Base-by-base conservation (phyloP, 2,888 invertebrate species). In the Tetramorium bicarinatum region DNA sequence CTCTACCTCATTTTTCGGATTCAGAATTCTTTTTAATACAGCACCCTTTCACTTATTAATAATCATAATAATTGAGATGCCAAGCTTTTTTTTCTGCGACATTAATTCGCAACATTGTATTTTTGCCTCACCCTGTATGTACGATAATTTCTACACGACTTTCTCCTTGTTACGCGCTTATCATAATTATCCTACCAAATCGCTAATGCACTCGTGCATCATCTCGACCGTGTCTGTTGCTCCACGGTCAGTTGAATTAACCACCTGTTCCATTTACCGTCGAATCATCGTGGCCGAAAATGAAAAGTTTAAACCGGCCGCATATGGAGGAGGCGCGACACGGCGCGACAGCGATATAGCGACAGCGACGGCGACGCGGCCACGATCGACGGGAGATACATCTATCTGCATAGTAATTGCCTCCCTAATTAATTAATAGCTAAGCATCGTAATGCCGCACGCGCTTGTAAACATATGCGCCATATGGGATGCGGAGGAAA, bases 391-490 rank as follows among this genome's bases (percentile, higher is more conserved):
- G 56, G 29, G 61, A 89, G 82, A 89, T 85, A 82, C 86, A 91
- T 89, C 85, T 86, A 91, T 91, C 86, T 85, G 86, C 85, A 88
- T 88, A 87, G 77, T 85, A 85, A 91, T 87, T 79, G 84, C 64
- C 83, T 75, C 74, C 72, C 83, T 86, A 91, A 91, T 90, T 89
- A 90, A 90, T 88, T 90, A 90, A 90, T 87, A 88, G 89, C 82
- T 84, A 80, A 87, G 89, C 89, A 90, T 87, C 86, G 79, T 89
- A 84, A 86, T 83, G 91, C 82, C 56, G 67, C 84, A 74, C 83
- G 87, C 85, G 86, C 85, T 72, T 86, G 83, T 85, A 87, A 89
- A 87, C 85, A 85, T 56, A 59, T 49, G 69, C 67, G 84, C 86
- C 91, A 91, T 89, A 91, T 90, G 90, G 90, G 77, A 82, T 61